Conservation (phyloP, 2,113 vertebrate genomes). For the Paradoxurus hermaphroditus region DNA sequence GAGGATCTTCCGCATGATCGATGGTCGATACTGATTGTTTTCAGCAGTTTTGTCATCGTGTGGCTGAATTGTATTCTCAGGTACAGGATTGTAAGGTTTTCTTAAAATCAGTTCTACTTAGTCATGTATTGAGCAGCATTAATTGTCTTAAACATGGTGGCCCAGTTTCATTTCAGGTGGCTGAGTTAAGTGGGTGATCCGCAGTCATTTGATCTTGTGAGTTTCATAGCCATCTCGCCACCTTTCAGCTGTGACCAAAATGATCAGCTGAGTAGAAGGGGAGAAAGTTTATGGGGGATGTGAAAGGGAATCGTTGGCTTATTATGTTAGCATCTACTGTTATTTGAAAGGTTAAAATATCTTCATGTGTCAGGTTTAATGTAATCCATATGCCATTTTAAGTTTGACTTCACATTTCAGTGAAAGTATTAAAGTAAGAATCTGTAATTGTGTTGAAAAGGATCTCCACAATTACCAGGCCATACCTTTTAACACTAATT, state of each 20-base stretch:
- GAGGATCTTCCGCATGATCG: background rate
- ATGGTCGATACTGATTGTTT: background rate
- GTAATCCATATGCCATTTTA: conserved; percentile 1
- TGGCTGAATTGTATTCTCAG: background rate
- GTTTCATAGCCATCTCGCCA: background rate
- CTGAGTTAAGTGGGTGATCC: background rate
- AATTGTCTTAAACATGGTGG: background rate
- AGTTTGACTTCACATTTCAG: background rate
- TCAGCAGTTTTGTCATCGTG: background rate
- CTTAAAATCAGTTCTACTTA: background rate
- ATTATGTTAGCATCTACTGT: background rate
- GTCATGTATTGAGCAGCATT: background rate
- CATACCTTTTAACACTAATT: background rate
- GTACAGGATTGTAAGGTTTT: background rate
- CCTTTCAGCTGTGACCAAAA: background rate
- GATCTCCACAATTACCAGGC: background rate
- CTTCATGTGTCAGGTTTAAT: background rate
- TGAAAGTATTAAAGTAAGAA: background rate
- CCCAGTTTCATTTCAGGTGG: background rate
- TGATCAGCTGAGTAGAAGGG: background rate
- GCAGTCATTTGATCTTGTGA: background rate
- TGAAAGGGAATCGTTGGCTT: background rate
- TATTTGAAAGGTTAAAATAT: background rate
- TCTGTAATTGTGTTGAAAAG: conserved; percentile 8
- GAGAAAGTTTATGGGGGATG: background rate